These are phyloP conservation scores for Ibidorhyncha struthersii DNA, from an alignment of 2,113 vertebrate genomes.

Conservation along the genomic window DNA sequence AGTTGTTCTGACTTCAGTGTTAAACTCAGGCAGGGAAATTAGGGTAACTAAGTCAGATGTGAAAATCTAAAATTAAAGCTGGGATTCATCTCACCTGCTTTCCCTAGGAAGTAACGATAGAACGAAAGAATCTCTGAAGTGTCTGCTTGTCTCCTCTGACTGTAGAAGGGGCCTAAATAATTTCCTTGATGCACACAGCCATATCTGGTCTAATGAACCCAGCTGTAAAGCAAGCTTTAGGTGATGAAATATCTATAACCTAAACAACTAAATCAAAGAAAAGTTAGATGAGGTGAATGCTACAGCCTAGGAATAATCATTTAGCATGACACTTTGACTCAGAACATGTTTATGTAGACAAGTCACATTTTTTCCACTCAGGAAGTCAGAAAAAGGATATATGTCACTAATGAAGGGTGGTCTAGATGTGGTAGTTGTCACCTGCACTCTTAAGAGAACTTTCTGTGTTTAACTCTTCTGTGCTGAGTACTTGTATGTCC, in stretches of 20 bases:
- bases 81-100: not conserved
- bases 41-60: not conserved
- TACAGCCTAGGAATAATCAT: not conserved
- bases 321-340: not conserved
- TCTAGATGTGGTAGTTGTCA: not conserved
- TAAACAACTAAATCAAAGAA: not conserved
- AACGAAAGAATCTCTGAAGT: not conserved
- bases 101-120: not conserved
- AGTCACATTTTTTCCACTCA: not conserved
- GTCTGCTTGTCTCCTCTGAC: not conserved
- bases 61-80: slow-evolving; percentile 7
- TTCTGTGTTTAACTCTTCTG: not conserved
- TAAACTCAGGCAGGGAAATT: not conserved
- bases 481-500: not conserved
- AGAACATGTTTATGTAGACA: not conserved
- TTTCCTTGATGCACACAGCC: not conserved
- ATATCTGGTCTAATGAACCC: not conserved
- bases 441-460: not conserved
- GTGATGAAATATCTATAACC: not conserved
- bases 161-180: not conserved
- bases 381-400: not conserved
- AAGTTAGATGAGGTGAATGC: not conserved
- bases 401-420: not conserved
- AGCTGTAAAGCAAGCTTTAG: not conserved
- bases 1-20: not conserved